Evolutionary conservation across 2,888 invertebrate genomes (phyloP).

Genomic region (Nomada goodeniana): DNA sequence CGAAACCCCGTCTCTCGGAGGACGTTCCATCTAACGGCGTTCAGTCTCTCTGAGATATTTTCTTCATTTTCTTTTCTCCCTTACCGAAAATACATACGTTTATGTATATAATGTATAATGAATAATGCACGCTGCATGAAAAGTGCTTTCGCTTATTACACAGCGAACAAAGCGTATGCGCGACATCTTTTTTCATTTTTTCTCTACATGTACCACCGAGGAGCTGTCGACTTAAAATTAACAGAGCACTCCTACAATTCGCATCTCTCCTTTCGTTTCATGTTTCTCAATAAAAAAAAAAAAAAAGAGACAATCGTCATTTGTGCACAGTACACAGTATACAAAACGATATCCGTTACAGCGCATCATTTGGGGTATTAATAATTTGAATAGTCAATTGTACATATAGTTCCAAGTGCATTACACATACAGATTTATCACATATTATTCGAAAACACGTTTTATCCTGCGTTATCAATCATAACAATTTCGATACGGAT

Average conservation of each 20-base stretch:
- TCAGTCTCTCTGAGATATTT: slow-evolving; percentile 31
- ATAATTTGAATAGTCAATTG: slow-evolving; percentile 22
- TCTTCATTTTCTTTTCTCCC: too few relatives aligned
- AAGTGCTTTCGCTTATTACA: slow-evolving; percentile 19
- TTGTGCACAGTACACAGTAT: slow-evolving; percentile 25
- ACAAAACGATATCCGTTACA: slow-evolving; percentile 8
- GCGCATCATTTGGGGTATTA: not conserved
- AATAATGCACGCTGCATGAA: slow-evolving; percentile 4
- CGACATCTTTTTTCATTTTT: not conserved
- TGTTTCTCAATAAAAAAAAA: slow-evolving; percentile 5
- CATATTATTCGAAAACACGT: slow-evolving; percentile 15
- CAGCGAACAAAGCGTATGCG: slow-evolving; percentile 22
- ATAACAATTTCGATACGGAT: slow-evolving; percentile 35
- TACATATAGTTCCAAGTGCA: slow-evolving; percentile 10
- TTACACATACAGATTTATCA: slow-evolving; percentile 28
- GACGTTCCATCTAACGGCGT: not conserved
- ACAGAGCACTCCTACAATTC: slow-evolving; percentile 16
- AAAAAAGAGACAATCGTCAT: slow-evolving; percentile 7
- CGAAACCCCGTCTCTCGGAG: not conserved
- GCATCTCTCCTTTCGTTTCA: not conserved
- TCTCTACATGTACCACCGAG: not conserved
- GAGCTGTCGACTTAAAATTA: slow-evolving; percentile 22
- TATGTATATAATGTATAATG: slow-evolving; percentile 16
- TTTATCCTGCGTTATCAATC: not conserved
- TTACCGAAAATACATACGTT: slow-evolving; percentile 26